phyloP scores from a whole-genome alignment of 1,140 invertebrate genomes.

The Whitmania pigra region DNA sequence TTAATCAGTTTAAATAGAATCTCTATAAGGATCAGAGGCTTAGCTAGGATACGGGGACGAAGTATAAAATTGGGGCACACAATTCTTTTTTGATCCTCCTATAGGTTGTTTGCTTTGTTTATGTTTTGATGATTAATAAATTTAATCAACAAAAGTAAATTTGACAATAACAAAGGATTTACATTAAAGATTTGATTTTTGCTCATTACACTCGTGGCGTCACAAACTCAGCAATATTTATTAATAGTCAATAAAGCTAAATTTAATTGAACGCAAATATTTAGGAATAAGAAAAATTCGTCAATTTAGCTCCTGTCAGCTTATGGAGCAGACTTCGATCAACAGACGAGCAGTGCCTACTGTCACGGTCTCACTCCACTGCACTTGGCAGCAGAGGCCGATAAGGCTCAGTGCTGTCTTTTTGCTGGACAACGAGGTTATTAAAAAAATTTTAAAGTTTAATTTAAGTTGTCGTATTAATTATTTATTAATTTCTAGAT shows the following conservation, averaged over 20 bases:
- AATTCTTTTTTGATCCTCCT: too few species aligned
- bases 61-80: too few species aligned
- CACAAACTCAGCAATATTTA: neutral
- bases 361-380: slow-evolving; percentile 33
- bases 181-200: too few species aligned
- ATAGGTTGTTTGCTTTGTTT: too few species aligned
- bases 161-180: too few species aligned
- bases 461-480: too few species aligned
- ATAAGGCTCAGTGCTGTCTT: slow-evolving; percentile 37
- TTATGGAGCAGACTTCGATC: slow-evolving; percentile 40
- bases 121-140: too few species aligned
- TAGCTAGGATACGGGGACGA: too few species aligned
- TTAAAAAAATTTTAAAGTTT: neutral
- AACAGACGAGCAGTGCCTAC: slow-evolving; percentile 33
- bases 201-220: too few species aligned
- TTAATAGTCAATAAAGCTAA: neutral
- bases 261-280: neutral
- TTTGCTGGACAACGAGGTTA: slow-evolving; percentile 40
- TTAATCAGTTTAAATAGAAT: too few species aligned
- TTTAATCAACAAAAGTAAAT: too few species aligned
- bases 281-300: neutral
- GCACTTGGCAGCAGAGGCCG: slow-evolving; percentile 36
- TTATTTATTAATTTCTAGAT: neutral
- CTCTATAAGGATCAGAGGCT: too few species aligned
- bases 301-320: slow-evolving; percentile 31